Evolutionary conservation across 2,797 vertebrate species (phyloP).

Genomic region (Sebastes reedi): DNA sequence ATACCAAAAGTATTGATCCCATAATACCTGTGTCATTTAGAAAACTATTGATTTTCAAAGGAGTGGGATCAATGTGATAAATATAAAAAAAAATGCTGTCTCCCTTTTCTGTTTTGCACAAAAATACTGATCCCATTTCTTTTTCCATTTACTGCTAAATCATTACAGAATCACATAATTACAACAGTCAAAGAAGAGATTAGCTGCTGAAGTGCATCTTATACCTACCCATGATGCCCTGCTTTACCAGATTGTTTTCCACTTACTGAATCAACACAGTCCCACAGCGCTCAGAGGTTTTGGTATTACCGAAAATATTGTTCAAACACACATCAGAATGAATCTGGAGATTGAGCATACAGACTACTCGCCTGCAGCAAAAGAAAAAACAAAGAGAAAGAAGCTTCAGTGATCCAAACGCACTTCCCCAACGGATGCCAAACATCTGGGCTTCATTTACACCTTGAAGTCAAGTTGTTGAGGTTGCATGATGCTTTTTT

Average conservation of each 20-base stretch:
- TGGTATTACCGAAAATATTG: not conserved
- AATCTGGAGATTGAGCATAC: not conserved
- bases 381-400: not conserved
- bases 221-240: not conserved
- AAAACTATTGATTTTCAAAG: constrained; percentile 33
- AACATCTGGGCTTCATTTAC: not conserved
- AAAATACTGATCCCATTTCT: not conserved
- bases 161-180: constrained; percentile 7
- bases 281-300: not conserved
- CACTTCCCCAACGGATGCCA: not conserved
- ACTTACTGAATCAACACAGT: not conserved
- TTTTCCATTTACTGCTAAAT: not conserved
- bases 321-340: not conserved
- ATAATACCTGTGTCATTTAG: constrained; percentile 29
- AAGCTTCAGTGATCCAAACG: not conserved
- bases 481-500: not conserved
- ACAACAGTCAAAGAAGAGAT: not conserved
- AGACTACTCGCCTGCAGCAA: not conserved
- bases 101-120: not conserved
- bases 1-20: constrained; percentile 33
- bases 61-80: constrained; percentile 5
- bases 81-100: not conserved
- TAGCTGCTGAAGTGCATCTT: not conserved
- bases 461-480: not conserved
- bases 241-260: constrained; percentile 9